Base-by-base conservation (phyloP, 2,888 invertebrate species). In the Drosophila tripunctata region DNA sequence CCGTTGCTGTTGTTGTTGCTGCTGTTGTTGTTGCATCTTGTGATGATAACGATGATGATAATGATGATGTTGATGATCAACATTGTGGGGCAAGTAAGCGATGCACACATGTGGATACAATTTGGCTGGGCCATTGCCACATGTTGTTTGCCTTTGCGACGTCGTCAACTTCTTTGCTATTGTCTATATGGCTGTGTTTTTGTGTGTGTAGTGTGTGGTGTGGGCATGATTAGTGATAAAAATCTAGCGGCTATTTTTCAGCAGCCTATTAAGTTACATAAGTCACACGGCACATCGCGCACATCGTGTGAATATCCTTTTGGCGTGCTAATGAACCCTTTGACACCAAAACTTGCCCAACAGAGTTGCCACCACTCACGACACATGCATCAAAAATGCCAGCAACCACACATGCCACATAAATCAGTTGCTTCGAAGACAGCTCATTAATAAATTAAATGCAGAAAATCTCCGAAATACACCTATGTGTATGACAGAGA, bases 241-340 rank as follows among this genome's bases (percentile, higher is more conserved):
- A 80, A 83, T 83, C 78, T 69, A 66, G 56, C 64, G 68, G 78
- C 65, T 65, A 83, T 76, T 83, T 78, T 80, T 86, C 66, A 77
- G 70, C 81, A 83, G 78, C 81, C 82, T 86, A 79, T 81, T 81
- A 85, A 81, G 77, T 81, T 81, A 85, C 81, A 85, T 79, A 81
- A 81, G 79, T 75, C 77, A 66, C 71, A 78, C 63, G 51, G 63
- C 19, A 14, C 43, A n/a, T n/a, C n/a, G 21, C 27, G 52, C 52
- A 41, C 51, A 74, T 50, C 75, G 82, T 78, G 82, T 85, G 82
- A 78, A 86, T 85, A 80, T 83, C 86, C 82, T 80, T 82, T 67
- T 67, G 67, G 67, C 71, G 78, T 85, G 83, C 63, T 78, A 80
- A 83, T 76, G 83, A 77, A 85, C 83, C 86, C 80, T 85, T 85